These are phyloP conservation scores for Carduelis carduelis DNA, from an alignment of 2,797 vertebrate species.

Conservation along the genomic window DNA sequence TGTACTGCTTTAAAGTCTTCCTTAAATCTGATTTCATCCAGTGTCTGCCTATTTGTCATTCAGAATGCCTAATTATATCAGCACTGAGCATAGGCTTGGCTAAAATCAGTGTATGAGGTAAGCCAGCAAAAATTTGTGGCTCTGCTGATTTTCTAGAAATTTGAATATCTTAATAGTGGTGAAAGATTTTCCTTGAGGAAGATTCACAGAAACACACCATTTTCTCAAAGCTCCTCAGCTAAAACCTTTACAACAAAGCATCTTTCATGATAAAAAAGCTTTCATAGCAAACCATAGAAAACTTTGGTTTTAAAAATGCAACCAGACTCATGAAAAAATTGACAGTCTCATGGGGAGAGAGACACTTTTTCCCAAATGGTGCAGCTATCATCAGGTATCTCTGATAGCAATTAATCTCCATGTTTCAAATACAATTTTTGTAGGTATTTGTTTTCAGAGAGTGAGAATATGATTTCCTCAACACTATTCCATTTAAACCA, in stretches of 20 bases:
- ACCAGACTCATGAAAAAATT: not conserved
- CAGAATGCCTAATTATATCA: not conserved
- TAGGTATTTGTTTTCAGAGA: not conserved
- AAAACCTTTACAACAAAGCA: not conserved
- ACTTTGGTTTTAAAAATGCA: not conserved
- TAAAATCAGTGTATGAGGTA: not conserved
- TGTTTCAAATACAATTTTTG: not conserved
- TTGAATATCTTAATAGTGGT: not conserved
- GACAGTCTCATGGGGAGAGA: not conserved
- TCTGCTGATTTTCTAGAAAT: not conserved
- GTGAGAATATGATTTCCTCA: not conserved
- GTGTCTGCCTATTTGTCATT: not conserved
- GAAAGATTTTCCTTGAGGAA: not conserved
- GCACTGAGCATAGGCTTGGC: not conserved
- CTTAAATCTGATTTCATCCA: not conserved
- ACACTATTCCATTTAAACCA: not conserved
- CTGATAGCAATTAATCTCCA: not conserved
- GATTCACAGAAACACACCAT: not conserved
- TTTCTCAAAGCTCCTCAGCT: not conserved
- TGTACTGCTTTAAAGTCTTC: not conserved
- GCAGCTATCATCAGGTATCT: not conserved
- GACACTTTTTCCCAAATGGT: not conserved
- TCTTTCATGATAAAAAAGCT: not conserved
- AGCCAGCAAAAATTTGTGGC: not conserved
- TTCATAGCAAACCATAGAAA: not conserved